phyloP scores from a whole-genome alignment of 2,797 vertebrate genomes.

The Odontamblyopus rebecca region DNA sequence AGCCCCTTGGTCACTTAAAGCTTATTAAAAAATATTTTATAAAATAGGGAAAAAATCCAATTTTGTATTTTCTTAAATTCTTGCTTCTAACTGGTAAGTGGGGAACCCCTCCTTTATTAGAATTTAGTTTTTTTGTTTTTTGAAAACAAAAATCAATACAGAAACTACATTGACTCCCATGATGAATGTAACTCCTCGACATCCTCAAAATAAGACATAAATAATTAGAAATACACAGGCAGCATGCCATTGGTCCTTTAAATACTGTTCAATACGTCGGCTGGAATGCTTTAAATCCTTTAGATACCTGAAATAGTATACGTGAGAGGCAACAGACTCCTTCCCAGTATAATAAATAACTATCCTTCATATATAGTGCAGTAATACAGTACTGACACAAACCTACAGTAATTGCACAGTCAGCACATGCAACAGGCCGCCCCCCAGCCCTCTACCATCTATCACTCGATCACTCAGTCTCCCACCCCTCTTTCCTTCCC shows the following conservation, averaged over 20 bases:
- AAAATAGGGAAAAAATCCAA: neutral
- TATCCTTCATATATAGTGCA: constrained; percentile 80
- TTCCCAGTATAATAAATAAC: constrained; percentile 77
- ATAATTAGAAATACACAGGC: constrained; percentile 63
- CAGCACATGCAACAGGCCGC: constrained; percentile 70
- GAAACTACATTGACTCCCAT: constrained; percentile 25
- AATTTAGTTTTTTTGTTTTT: neutral
- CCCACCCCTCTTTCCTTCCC: constrained; percentile 41
- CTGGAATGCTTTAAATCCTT: constrained; percentile 78
- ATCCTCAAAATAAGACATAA: constrained; percentile 54
- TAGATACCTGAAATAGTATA: constrained; percentile 78
- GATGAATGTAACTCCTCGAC: constrained; percentile 53
- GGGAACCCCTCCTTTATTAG: neutral
- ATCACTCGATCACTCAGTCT: constrained; percentile 21
- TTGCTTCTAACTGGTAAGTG: neutral
- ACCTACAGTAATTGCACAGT: constrained; percentile 85
- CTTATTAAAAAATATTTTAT: neutral
- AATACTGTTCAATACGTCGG: constrained; percentile 74
- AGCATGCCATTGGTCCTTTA: constrained; percentile 77
- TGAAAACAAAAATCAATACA: neutral
- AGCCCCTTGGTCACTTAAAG: neutral
- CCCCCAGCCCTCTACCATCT: constrained; percentile 13
- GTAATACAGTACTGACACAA: constrained; percentile 79
- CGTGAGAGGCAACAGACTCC: constrained; percentile 68
- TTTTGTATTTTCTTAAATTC: neutral